phyloP scores from a whole-genome alignment of 2,888 invertebrate species.

The Icerya purchasi region DNA sequence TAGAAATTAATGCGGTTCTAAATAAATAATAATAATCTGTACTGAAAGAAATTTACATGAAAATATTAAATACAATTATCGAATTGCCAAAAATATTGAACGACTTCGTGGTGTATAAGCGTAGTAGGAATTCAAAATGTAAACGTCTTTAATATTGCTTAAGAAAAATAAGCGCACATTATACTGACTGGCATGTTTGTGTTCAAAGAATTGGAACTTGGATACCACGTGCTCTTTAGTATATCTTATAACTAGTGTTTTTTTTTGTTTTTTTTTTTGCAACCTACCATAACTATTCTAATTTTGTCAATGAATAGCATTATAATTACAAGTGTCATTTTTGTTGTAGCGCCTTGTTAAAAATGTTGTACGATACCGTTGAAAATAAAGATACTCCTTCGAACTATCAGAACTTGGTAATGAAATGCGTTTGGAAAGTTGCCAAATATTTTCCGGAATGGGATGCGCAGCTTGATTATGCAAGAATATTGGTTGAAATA shows the following conservation, averaged over 20 bases:
- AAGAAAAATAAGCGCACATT: too few species aligned
- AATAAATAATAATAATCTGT: too few species aligned
- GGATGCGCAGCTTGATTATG: constrained; percentile 43
- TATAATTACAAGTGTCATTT: neutral
- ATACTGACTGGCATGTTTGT: too few species aligned
- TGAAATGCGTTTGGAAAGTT: constrained; percentile 90
- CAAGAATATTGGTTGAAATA: constrained; percentile 56
- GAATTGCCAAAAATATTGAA: too few species aligned
- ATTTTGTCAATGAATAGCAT: neutral
- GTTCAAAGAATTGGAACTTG: neutral
- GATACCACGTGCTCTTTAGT: neutral
- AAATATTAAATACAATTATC: too few species aligned
- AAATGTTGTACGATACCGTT: constrained; percentile 71
- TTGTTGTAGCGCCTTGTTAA: constrained; percentile 54
- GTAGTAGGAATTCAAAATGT: too few species aligned
- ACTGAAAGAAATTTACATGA: too few species aligned
- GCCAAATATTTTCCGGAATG: constrained; percentile 69
- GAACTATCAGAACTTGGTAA: constrained; percentile 58
- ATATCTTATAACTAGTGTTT: neutral
- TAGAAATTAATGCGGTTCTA: too few species aligned
- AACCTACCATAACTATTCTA: neutral
- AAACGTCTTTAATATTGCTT: too few species aligned
- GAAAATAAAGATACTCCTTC: constrained; percentile 33
- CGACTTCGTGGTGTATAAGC: too few species aligned
- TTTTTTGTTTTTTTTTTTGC: too few species aligned